Evolutionary conservation across 2,888 invertebrate species (phyloP), one percentile per base, ranked within the genome.

Genomic region (Drosophila recens): DNA sequence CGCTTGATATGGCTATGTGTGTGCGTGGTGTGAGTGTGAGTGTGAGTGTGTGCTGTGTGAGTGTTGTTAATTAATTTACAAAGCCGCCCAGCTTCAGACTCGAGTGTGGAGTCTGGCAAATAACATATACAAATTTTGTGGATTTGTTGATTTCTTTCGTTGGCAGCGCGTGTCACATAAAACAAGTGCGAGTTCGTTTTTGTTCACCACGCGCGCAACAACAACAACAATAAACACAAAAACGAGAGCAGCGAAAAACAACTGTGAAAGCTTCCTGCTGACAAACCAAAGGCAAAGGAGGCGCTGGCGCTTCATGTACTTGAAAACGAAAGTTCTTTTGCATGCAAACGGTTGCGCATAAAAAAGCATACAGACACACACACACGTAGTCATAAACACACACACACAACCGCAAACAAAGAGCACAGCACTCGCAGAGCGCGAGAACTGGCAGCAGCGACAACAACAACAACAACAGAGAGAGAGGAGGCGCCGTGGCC

Each of bases 311-410:
- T 75, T 68, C 59, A 45, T 65, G 61, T 75, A 79, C 79, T 75
- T 75, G 87, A 86, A 86, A 86, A 89, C 89, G 85, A 86, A 86
- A 86, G 86, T 86, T 86, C 88, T 89, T 89, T 80, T 63, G 74
- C 87, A 78, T 86, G 65, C 66, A 67, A 75, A 75, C 64, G 67
- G 57, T 57, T 52, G 73, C 49, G 72, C 72, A 79, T 69, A 78
- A 73, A 73, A 63, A 74, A 65, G 20, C 69, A 61, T 36, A 66
- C 56, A 13, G 42, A 46, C 13, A 63, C 40, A 59, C 38, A 63
- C 49, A 43, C 46, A 64, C 40, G 66, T 30, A 33, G 40, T 17
- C 30, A 36, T 3, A 58, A 11, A 61, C 54, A 45, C 36, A 64
- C 45, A 64, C 45, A 40, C 48, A 45, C 38, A 67, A 20, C 49